These are phyloP conservation scores for Hydrolagus colliei DNA, from an alignment of 2,797 vertebrate genomes.

Conservation along the genomic window DNA sequence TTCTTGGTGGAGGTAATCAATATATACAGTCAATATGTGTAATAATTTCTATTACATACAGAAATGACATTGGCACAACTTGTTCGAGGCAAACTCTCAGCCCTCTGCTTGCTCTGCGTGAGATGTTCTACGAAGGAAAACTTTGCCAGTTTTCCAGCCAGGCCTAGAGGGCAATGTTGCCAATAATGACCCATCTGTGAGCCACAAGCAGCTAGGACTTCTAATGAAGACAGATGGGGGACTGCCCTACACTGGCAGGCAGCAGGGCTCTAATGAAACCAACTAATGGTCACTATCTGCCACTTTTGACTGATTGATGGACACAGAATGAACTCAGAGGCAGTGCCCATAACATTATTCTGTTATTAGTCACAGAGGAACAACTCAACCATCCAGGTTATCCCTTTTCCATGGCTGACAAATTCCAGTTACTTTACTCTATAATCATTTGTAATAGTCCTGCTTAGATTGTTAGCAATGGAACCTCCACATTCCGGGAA, in stretches of 20 bases:
- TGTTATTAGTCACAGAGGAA: slow-evolving; percentile 48
- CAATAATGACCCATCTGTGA: slow-evolving; percentile 93
- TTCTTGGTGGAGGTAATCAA: neutral
- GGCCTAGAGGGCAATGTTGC: slow-evolving; percentile 60
- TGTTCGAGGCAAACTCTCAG: neutral
- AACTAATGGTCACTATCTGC: slow-evolving; percentile 69
- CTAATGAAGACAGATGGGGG: slow-evolving; percentile 95
- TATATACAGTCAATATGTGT: neutral
- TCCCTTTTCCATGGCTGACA: slow-evolving; percentile 36
- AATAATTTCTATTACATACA: neutral
- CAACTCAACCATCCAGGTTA: slow-evolving; percentile 38
- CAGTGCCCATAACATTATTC: slow-evolving; percentile 49
- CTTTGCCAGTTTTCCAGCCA: slow-evolving; percentile 77
- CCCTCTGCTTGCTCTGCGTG: slow-evolving; percentile 33
- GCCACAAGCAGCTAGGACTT: slow-evolving; percentile 67
- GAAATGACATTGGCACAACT: neutral
- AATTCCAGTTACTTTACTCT: slow-evolving; percentile 37
- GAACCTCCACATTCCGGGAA: slow-evolving; percentile 23
- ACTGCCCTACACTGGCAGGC: slow-evolving; percentile 63
- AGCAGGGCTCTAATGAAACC: slow-evolving; percentile 81
- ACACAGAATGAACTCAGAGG: slow-evolving; percentile 55
- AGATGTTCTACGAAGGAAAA: slow-evolving; percentile 47
- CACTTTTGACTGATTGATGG: slow-evolving; percentile 61
- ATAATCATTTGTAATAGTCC: slow-evolving; percentile 39
- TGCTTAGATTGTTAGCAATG: slow-evolving; percentile 37